Evolutionary conservation across 2,797 vertebrate genomes (phyloP).

Genomic region (Alosa sapidissima): DNA sequence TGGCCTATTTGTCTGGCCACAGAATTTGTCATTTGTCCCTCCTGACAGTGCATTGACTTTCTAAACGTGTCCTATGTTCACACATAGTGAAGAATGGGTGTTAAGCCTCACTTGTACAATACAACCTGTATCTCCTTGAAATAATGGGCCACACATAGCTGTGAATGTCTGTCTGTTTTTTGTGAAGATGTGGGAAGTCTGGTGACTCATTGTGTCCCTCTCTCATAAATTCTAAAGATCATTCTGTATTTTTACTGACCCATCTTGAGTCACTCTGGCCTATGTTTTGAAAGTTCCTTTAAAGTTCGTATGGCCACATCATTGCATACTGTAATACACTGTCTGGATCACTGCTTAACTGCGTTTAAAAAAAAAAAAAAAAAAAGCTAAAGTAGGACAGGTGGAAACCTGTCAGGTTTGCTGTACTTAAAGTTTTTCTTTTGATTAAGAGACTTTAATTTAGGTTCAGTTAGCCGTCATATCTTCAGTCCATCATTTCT

Average conservation of each 20-base stretch:
- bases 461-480: background rate
- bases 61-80: background rate
- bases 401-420: background rate
- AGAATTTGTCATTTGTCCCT: background rate
- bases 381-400: background rate
- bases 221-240: background rate
- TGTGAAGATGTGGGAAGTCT: background rate
- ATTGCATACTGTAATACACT: background rate
- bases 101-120: background rate
- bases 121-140: background rate
- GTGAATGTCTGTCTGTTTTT: no score
- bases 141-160: no score
- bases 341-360: background rate
- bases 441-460: background rate
- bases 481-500: background rate
- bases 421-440: background rate
- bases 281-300: no score
- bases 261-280: background rate
- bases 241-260: background rate
- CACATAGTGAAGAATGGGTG: background rate
- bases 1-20: background rate
- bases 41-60: background rate
- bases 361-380: background rate
- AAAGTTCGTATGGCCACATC: background rate
- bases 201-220: background rate